These are phyloP conservation scores for Sebastes diaconus DNA, from an alignment of 2,797 vertebrate genomes.

Conservation along the genomic window DNA sequence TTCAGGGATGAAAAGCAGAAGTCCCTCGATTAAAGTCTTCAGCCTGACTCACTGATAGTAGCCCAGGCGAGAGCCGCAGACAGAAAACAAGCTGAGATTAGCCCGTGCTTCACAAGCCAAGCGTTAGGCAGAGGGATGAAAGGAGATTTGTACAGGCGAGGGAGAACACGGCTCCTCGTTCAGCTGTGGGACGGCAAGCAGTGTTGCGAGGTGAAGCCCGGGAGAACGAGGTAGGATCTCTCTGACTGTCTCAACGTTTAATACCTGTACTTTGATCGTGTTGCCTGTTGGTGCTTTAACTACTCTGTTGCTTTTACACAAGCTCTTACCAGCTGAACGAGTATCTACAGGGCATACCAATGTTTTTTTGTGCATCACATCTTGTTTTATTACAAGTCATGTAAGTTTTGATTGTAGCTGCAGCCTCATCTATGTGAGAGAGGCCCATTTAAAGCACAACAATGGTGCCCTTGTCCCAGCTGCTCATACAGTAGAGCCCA, in stretches of 20 bases:
- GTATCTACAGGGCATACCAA: not conserved
- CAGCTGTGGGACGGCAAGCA: constrained; percentile 46
- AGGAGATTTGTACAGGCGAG: constrained; percentile 64
- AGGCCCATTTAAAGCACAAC: constrained; percentile 30
- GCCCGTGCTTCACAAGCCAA: constrained; percentile 33
- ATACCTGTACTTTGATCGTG: not conserved
- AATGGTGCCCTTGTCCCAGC: constrained; percentile 55
- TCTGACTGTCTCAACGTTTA: not conserved
- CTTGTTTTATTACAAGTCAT: not conserved
- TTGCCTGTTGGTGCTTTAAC: not conserved
- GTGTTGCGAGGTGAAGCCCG: constrained; percentile 51
- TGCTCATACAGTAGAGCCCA: constrained; percentile 36
- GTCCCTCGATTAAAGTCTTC: constrained; percentile 30
- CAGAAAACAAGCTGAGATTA: constrained; percentile 53
- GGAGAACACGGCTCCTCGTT: constrained; percentile 50
- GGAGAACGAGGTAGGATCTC: constrained; percentile 60
- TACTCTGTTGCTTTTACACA: not conserved
- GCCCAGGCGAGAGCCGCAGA: constrained; percentile 25
- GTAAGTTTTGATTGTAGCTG: not conserved
- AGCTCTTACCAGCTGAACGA: not conserved
- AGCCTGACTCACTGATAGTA: constrained; percentile 27
- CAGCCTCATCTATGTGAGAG: not conserved
- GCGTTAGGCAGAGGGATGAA: constrained; percentile 61
- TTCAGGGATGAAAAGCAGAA: constrained; percentile 66
- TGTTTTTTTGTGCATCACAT: not conserved